Base-by-base conservation (phyloP, 1,140 invertebrate species). In the Drosophila arizonae region DNA sequence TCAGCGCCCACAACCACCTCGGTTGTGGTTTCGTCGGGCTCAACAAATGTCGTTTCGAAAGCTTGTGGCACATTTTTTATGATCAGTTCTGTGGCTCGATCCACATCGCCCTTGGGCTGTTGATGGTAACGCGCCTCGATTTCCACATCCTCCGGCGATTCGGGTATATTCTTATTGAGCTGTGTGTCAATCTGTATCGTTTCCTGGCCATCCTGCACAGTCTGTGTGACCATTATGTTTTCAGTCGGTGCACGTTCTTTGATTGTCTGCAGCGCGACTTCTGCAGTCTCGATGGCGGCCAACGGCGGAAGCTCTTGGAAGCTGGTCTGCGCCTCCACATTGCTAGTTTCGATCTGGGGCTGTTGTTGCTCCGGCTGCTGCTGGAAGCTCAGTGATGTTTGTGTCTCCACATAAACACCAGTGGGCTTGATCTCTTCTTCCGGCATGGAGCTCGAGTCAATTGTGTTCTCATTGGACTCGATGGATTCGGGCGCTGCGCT, bases 1-100 rank as follows among this genome's bases (percentile, higher is more conserved):
- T 96, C 95, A 26, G 95, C 93, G 76, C 96, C 95, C 0, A 96
- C 95, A 6, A 96, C 94, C 2, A 96, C 94, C 92, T 96, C 95
- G 6, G 94, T 93, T n/a, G 93, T 93, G 9, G 94, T 95, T 82
- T 96, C 94, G 90, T 96, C 95, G 0, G 96, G 96, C 90, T 96
- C 95, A 0, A 95, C 93, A 72, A 96, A 93, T 2, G 96, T 93
- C 1, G 96, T 96, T 88, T 96, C 96, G 81, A 96, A 96, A 0
- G 95, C 94, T 76, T 96, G 95, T n/a, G 95, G 95, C 26, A 94
- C 92, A 51, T 92, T 92, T 60, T 91, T 91, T 8, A 92, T 56
- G 28, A 92, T 82, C n/a, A 92, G 61, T 39, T 92, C 91, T 2
- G 91, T 91, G n/a, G 91, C 77, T n/a, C 90, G 81, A 11, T 81